phyloP scores from a whole-genome alignment of 1,140 invertebrate species.

The Andricus grossulariae region DNA sequence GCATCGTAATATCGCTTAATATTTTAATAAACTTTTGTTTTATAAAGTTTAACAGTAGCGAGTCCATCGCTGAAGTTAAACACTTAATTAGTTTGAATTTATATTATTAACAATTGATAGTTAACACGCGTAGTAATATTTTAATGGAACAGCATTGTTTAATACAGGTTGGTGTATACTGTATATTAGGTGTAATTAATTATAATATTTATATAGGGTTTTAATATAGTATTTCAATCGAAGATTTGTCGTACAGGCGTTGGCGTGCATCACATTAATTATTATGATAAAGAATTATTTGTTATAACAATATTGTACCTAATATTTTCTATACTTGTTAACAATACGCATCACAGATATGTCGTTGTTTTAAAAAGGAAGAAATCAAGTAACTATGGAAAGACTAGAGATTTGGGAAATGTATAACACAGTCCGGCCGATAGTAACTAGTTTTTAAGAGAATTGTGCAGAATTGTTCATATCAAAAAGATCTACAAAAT shows the following conservation, averaged over 20 bases:
- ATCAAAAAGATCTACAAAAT: too few species aligned
- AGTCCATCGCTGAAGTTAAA: slow-evolving; percentile 37
- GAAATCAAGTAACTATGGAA: slow-evolving; percentile 30
- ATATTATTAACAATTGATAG: slow-evolving; percentile 36
- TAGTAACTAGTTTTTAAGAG: too few species aligned
- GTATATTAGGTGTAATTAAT: neutral
- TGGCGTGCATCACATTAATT: slow-evolving; percentile 33
- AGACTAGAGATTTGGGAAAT: neutral
- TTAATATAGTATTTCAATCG: slow-evolving; percentile 35
- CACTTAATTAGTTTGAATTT: slow-evolving; percentile 42
- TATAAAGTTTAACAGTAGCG: slow-evolving; percentile 11
- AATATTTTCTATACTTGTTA: slow-evolving; percentile 49
- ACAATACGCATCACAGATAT: slow-evolving; percentile 66
- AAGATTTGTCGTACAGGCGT: slow-evolving; percentile 33
- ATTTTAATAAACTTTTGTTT: slow-evolving; percentile 7
- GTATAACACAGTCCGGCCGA: too few species aligned
- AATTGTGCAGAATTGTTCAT: too few species aligned
- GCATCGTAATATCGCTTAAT: slow-evolving; percentile 1
- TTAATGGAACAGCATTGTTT: slow-evolving; percentile 10
- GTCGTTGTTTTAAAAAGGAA: slow-evolving; percentile 61
- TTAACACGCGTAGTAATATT: slow-evolving; percentile 36
- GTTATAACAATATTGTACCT: slow-evolving; percentile 41
- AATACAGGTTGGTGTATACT: neutral
- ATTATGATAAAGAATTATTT: slow-evolving; percentile 31
- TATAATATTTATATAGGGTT: slow-evolving; percentile 31